A percentile compares a stretch with the other conserved stretches of the same genome.
These are phyloP conservation scores for Orchesella cincta DNA, from an alignment of 1,140 invertebrate species.

Conservation along the genomic window DNA sequence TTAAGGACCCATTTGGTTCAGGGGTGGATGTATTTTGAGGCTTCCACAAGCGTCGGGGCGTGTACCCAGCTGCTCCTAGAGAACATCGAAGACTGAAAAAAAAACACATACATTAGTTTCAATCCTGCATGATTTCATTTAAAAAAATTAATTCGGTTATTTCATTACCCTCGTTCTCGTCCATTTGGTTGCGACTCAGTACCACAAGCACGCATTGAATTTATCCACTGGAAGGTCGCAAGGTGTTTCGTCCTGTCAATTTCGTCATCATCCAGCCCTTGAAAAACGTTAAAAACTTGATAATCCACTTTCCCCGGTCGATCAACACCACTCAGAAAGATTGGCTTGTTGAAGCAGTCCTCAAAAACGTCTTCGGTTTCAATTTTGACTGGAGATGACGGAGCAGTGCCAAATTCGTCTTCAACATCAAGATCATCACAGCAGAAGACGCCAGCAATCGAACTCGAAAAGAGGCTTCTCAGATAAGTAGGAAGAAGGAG, in stretches of 20 bases:
- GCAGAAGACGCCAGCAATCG: background rate
- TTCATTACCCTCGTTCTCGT: no score
- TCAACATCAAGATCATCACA: background rate
- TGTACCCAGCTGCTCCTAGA: no score
- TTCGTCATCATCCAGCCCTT: background rate
- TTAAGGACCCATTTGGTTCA: no score
- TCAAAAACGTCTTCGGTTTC: no score
- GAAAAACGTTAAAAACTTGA: background rate
- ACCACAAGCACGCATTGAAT: background rate
- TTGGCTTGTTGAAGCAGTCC: background rate
- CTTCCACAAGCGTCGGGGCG: no score
- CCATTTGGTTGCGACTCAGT: no score
- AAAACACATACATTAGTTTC: no score
- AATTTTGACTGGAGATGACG: background rate
- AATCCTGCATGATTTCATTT: no score
- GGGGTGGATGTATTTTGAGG: no score
- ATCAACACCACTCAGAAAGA: background rate
- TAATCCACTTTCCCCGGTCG: background rate
- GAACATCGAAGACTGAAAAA: no score
- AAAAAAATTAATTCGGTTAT: no score
- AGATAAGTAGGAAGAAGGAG: background rate
- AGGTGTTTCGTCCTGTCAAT: background rate
- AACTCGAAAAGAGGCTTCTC: background rate
- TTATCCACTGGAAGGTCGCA: background rate
- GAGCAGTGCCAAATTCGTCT: background rate